Percentiles rank a stretch among this genome's conserved stretches.
Evolutionary conservation across 2,113 vertebrate genomes (phyloP).

Genomic region (Chlamydotis undulata): DNA sequence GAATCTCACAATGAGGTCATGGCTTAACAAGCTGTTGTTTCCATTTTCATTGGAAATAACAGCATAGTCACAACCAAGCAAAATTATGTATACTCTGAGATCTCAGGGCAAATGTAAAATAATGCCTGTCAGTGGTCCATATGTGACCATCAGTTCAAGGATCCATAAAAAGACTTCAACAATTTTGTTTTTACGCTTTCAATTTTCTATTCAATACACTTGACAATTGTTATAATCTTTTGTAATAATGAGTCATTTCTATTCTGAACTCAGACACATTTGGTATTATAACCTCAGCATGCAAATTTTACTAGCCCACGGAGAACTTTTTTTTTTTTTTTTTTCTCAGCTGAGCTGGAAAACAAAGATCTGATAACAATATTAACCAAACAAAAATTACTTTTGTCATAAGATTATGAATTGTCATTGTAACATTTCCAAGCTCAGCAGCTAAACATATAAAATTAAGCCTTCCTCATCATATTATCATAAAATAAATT

Average conservation of each 20-base stretch:
- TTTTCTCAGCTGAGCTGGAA: neutral
- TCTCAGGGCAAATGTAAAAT: neutral
- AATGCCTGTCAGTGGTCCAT: neutral
- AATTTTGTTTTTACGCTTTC: neutral
- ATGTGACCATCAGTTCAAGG: neutral
- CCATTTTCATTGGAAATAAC: neutral
- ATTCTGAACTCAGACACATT: neutral
- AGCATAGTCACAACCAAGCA: neutral
- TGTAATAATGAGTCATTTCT: neutral
- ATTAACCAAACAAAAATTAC: neutral
- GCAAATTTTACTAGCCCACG: neutral
- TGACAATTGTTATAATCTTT: neutral
- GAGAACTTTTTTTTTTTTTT: neutral
- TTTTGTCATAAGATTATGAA: neutral
- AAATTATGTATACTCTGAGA: neutral
- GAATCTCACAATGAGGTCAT: neutral
- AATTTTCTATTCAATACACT: neutral
- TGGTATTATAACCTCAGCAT: neutral
- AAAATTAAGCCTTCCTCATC: neutral
- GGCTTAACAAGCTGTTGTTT: neutral
- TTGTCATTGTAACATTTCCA: neutral
- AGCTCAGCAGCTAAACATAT: neutral
- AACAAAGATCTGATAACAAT: neutral
- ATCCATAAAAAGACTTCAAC: neutral
- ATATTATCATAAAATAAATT: constrained; percentile 7